A percentile compares a stretch with the other conserved stretches of the same genome.
These are phyloP conservation scores for Bovichtus variegatus DNA, from an alignment of 2,797 vertebrate species.

Conservation along the genomic window DNA sequence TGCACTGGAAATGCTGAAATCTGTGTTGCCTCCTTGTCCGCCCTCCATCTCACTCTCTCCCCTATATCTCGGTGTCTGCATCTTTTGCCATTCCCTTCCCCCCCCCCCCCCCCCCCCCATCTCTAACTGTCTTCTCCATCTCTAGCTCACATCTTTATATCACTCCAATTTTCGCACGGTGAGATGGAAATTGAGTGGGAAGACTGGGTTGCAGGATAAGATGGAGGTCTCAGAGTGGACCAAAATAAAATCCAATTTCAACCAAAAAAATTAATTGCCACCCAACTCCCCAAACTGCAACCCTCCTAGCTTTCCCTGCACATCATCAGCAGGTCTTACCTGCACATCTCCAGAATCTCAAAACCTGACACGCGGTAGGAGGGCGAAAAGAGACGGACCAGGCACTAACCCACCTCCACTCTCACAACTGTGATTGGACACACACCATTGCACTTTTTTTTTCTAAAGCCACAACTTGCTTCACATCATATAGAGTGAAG, in stretches of 20 bases:
- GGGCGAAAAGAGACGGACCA: slow-evolving; percentile 30
- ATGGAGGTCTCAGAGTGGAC: slow-evolving; percentile 81
- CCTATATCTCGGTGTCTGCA: slow-evolving; percentile 69
- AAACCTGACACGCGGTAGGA: slow-evolving; percentile 55
- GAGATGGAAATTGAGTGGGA: slow-evolving; percentile 85
- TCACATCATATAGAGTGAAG: slow-evolving; percentile 38
- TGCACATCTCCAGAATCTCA: slow-evolving; percentile 68
- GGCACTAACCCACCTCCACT: slow-evolving; percentile 28
- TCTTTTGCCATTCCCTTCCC: slow-evolving; percentile 65
- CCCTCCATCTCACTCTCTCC: slow-evolving; percentile 63
- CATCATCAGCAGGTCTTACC: slow-evolving; percentile 48
- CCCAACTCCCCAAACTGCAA: slow-evolving; percentile 18
- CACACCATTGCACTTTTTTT: slow-evolving; percentile 50
- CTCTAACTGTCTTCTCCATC: slow-evolving; percentile 71
- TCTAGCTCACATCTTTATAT: slow-evolving; percentile 83
- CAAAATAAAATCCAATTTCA: slow-evolving; percentile 85
- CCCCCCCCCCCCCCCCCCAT: slow-evolving; percentile 67
- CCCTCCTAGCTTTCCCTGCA: slow-evolving; percentile 18
- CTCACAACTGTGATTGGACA: slow-evolving; percentile 55
- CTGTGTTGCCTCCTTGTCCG: slow-evolving; percentile 71
- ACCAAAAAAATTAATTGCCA: slow-evolving; percentile 52
- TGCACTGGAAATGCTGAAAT: slow-evolving; percentile 73
- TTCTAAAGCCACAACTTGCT: slow-evolving; percentile 47
- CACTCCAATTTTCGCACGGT: slow-evolving; percentile 82
- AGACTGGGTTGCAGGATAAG: slow-evolving; percentile 82